Conservation (phyloP, 2,113 vertebrate species). For the Clarias batrachus region DNA sequence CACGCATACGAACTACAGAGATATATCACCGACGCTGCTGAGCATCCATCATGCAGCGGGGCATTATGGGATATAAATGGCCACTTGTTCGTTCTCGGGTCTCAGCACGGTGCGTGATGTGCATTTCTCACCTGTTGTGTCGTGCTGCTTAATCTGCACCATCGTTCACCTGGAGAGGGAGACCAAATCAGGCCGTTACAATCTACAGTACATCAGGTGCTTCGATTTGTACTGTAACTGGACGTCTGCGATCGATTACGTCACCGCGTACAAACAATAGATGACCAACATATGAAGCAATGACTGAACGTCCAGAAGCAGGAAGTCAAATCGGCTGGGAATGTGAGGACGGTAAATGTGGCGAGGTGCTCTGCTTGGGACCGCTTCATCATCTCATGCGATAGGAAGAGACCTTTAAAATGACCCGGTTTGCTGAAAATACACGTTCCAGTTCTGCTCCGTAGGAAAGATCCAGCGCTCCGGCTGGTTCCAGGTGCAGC, state of each 20-base stretch:
- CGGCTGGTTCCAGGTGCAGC: too few relatives aligned
- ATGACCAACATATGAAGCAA: background rate
- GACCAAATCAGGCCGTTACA: background rate
- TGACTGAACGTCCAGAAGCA: background rate
- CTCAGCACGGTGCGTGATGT: background rate
- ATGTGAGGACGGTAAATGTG: background rate
- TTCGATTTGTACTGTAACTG: background rate
- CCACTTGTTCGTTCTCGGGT: slow-evolving; percentile 2
- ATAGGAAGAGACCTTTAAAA: too few relatives aligned
- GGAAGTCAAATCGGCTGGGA: background rate
- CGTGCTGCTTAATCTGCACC: background rate
- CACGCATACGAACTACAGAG: slow-evolving; percentile 10
- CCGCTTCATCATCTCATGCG: background rate
- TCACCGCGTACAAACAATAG: background rate
- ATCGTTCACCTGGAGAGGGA: slow-evolving; percentile 9
- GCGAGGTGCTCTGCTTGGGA: background rate
- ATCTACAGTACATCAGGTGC: background rate
- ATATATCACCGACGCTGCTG: background rate
- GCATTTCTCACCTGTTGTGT: slow-evolving; percentile 20
- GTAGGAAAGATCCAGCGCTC: too few relatives aligned
- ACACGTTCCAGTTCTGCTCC: too few relatives aligned
- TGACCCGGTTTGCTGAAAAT: too few relatives aligned
- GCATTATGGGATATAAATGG: slow-evolving; percentile 43
- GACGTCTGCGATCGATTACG: background rate
- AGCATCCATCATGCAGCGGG: slow-evolving; percentile 43